Evolutionary conservation across 2,797 vertebrate species (phyloP), one percentile per base, ranked within the genome.

Genomic region (Pseudochaenichthys georgianus): DNA sequence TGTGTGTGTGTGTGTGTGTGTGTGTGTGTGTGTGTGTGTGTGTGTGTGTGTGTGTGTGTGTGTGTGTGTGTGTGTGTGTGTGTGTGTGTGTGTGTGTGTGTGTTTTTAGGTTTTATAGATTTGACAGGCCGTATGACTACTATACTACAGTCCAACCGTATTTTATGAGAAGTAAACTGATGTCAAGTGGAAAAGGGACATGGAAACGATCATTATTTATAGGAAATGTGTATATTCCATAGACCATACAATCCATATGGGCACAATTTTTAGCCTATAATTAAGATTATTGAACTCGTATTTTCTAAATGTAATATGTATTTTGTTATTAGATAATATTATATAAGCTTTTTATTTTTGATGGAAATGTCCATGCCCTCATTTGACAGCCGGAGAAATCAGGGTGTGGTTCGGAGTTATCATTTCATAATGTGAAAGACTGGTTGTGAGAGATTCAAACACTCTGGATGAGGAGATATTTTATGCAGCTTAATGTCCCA

Each of bases 81-180:
- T 60, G 31, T 64, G 60, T 64, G 12, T 60, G 31, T 64, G 60
- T 64, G 12, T 60, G 31, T 64, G 60, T 55, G 42, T 45, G 28
- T 43, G 45, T 64, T 74, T 23, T 57, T 46, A 9, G 41, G 51
- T 68, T 67, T 70, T 61, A 76, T 64, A 67, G 73, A 82, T 79
- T 78, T 82, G 80, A 71, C 67, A 17, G 34, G 69, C 46, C 17
- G 28, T 75, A 58, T 58, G n/a, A 69, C 21, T 42, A 15, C 17
- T 48, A 42, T 23, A 34, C 19, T 28, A n/a, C 28, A 64, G 57
- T 38, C 21, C 21, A 64, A 60, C 57, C 57, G 4, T 53, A 34
- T 58, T 58, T 45, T 68, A 58, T 55, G 15, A 47, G 47, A 51
- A 38, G 55, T 28, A 70, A 59, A 74, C n/a, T 55, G 28, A 51